Evolutionary conservation across 2,797 vertebrate species (phyloP).

Genomic region (Xiphophorus birchmanni): DNA sequence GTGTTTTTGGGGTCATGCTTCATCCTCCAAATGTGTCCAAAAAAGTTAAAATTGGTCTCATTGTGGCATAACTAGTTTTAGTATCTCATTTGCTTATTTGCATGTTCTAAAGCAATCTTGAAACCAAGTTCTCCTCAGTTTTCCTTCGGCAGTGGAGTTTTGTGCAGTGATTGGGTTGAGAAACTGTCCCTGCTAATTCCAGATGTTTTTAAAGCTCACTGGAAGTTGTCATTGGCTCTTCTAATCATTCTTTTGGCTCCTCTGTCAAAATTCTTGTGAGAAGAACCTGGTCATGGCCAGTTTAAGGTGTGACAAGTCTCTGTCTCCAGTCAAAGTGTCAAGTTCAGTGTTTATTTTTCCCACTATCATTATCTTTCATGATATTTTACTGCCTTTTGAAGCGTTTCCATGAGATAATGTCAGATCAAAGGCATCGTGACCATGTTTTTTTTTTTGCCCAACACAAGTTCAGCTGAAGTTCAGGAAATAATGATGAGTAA

Average conservation of each 20-base stretch:
- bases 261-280: not conserved
- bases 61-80: not conserved
- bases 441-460: slow-evolving; percentile 18
- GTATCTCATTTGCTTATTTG: not conserved
- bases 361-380: slow-evolving; percentile 2
- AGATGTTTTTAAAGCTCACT: not conserved
- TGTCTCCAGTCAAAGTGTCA: not conserved
- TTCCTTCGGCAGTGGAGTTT: not conserved
- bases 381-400: slow-evolving; percentile 19
- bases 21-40: not conserved
- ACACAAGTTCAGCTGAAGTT: slow-evolving; percentile 40
- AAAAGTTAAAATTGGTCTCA: not conserved
- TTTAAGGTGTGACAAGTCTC: not conserved
- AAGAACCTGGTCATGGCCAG: not conserved
- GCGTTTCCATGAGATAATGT: slow-evolving; percentile 4
- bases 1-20: not conserved
- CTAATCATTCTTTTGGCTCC: not conserved
- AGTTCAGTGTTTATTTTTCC: not conserved
- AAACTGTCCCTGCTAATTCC: not conserved
- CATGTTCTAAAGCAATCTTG: not conserved
- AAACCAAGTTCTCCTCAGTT: not conserved
- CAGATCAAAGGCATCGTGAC: slow-evolving; percentile 17
- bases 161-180: not conserved
- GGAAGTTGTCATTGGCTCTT: not conserved
- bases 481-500: slow-evolving; percentile 9